phyloP scores from a whole-genome alignment of 2,113 vertebrate genomes.

The Pygoscelis adeliae region DNA sequence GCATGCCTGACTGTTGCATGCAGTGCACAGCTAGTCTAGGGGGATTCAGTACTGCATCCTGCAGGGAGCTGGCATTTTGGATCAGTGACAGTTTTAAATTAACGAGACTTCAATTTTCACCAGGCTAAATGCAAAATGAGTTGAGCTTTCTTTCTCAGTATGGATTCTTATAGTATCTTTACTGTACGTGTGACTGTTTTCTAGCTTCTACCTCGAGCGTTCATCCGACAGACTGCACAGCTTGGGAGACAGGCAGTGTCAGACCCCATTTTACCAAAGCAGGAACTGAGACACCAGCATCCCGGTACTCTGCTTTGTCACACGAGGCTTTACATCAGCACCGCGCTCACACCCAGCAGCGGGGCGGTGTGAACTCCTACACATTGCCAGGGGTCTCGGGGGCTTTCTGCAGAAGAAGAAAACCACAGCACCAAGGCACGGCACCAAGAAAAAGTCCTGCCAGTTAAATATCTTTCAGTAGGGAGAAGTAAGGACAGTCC shows the following conservation, averaged over 20 bases:
- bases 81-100: neutral
- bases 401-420: neutral
- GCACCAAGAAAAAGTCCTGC: neutral
- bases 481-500: neutral
- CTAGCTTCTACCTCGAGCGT: neutral
- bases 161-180: too few relatives aligned
- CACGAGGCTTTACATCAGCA: neutral
- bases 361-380: fast-evolving
- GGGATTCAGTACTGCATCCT: neutral
- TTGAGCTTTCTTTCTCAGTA: neutral
- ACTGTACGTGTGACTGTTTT: neutral
- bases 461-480: neutral
- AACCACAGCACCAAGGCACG: neutral
- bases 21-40: neutral
- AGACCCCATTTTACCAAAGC: neutral
- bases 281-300: neutral
- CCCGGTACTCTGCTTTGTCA: neutral
- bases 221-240: neutral
- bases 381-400: neutral
- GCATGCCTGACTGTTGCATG: neutral
- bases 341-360: fast-evolving
- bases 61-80: neutral
- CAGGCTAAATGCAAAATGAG: neutral
- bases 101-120: neutral
- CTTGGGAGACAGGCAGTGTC: neutral